phyloP scores from a whole-genome alignment of 1,140 invertebrate species.

The Aricia agestis region DNA sequence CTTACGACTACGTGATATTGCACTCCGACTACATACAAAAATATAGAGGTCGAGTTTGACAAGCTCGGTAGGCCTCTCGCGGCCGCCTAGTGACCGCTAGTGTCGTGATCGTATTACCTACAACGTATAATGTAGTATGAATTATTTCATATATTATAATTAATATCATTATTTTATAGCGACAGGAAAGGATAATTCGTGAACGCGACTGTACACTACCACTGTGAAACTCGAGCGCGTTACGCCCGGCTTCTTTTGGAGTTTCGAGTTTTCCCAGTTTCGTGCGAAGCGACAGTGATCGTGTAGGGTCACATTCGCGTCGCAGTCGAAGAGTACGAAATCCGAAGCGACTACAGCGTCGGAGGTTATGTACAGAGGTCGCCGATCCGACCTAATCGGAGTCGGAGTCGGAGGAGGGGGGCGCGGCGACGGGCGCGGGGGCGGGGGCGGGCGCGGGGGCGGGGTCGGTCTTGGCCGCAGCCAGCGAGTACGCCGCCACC shows the following conservation, averaged over 20 bases:
- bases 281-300: background rate
- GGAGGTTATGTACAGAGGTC: background rate
- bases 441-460: conserved; percentile 72
- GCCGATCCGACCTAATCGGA: conserved; percentile 38
- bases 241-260: too few relatives aligned
- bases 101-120: too few relatives aligned
- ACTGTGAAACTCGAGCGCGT: background rate
- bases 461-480: conserved; percentile 76
- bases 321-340: background rate
- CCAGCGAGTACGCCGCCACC: conserved; percentile 85
- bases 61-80: background rate
- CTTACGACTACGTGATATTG: background rate
- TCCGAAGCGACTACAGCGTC: too few relatives aligned
- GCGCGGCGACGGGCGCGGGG: conserved; percentile 72
- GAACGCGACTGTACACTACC: background rate
- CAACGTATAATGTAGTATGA: too few relatives aligned
- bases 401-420: conserved; percentile 75
- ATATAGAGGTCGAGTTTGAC: background rate
- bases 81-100: too few relatives aligned
- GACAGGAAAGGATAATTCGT: background rate
- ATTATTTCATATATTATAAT: too few relatives aligned
- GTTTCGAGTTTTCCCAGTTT: background rate
- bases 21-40: background rate
- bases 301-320: background rate
- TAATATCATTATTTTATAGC: background rate